phyloP scores from a whole-genome alignment of 2,113 vertebrate species.

The Megaleporinus macrocephalus region DNA sequence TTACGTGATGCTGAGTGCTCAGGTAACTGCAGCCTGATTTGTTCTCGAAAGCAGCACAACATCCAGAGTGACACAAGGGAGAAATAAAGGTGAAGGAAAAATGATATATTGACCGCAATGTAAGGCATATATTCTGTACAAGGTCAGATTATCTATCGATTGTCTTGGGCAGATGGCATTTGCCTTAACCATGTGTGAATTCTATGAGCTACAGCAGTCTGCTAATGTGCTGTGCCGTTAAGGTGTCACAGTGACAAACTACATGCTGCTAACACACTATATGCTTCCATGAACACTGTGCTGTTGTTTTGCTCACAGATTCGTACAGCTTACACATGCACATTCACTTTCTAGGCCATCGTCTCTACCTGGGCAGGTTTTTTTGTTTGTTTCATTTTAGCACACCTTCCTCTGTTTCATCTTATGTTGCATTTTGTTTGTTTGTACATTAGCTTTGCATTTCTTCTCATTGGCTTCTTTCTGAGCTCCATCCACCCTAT shows the following conservation, averaged over 20 bases:
- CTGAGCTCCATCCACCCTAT: no score
- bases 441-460: no score
- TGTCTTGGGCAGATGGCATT: background rate
- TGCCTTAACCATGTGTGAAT: conserved; percentile 16
- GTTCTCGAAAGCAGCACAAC: background rate
- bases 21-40: background rate
- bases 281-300: background rate
- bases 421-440: background rate
- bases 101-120: conserved; percentile 27
- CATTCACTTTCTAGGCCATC: background rate
- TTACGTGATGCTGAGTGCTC: background rate
- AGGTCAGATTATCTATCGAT: conserved; percentile 41
- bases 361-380: background rate
- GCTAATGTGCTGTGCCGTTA: conserved; percentile 26
- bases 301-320: background rate
- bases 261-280: conserved; percentile 26
- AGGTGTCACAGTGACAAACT: conserved; percentile 48
- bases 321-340: conserved; percentile 7
- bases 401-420: background rate
- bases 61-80: background rate
- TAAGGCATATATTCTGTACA: conserved; percentile 24
- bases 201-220: conserved; percentile 4
- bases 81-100: conserved; percentile 7
- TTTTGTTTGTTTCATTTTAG: background rate
- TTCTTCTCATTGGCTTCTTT: no score